These are phyloP conservation scores for Plagodis pulveraria DNA, from an alignment of 2,888 invertebrate genomes.

Conservation along the genomic window DNA sequence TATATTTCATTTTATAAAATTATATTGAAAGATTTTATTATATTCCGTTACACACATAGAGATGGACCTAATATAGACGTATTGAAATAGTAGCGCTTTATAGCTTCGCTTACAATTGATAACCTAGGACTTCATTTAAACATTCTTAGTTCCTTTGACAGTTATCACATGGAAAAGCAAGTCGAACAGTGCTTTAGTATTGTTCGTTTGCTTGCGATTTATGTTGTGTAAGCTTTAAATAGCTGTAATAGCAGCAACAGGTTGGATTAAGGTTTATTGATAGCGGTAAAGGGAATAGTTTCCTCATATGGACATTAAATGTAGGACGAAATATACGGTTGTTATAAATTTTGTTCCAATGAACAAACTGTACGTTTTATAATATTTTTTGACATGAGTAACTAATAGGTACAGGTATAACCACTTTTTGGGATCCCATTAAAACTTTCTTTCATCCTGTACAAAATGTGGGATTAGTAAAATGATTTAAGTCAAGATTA, in stretches of 20 bases:
- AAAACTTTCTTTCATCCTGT: not conserved
- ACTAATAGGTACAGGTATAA: not conserved
- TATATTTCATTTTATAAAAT: too few relatives aligned
- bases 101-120: not conserved
- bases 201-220: slow-evolving; percentile 62
- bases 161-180: slow-evolving; percentile 69
- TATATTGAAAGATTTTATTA: too few relatives aligned
- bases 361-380: not conserved
- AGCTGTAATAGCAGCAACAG: slow-evolving; percentile 51
- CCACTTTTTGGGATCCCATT: not conserved
- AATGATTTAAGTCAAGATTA: not conserved
- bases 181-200: slow-evolving; percentile 56
- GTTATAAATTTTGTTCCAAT: slow-evolving; percentile 11
- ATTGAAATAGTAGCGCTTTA: not conserved
- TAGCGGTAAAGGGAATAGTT: slow-evolving; percentile 23
- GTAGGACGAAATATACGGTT: slow-evolving; percentile 20
- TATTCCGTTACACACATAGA: too few relatives aligned
- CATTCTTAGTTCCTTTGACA: slow-evolving; percentile 63
- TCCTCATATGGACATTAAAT: slow-evolving; percentile 18
- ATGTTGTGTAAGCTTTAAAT: slow-evolving; percentile 57
- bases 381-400: not conserved
- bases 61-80: too few relatives aligned
- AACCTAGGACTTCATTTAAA: not conserved
- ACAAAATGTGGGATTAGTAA: not conserved
- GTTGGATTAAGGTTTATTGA: slow-evolving; percentile 33